These are phyloP conservation scores for Phortica okadai DNA, from an alignment of 2,888 invertebrate species.

Conservation along the genomic window DNA sequence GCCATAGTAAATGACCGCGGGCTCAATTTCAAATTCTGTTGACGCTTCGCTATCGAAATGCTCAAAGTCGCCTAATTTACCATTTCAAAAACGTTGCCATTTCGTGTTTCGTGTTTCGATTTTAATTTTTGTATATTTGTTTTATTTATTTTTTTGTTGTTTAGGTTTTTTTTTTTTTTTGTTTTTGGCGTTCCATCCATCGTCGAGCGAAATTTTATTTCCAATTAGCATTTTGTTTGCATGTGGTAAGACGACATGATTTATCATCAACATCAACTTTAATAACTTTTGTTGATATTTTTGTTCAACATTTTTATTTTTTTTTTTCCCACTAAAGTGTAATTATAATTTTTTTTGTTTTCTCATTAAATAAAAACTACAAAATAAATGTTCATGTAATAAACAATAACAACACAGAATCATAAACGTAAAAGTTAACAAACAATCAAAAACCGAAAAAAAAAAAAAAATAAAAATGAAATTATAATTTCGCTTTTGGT, in stretches of 20 bases:
- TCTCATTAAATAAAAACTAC: not conserved
- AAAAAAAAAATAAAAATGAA: conserved; percentile 38
- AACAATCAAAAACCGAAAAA: conserved; percentile 38
- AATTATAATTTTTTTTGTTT: conserved; percentile 45
- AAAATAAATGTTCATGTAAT: conserved; percentile 31
- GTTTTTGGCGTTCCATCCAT: not conserved
- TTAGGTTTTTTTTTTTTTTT: not conserved
- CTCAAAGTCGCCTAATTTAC: conserved; percentile 34
- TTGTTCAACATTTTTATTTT: conserved; percentile 5
- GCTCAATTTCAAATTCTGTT: conserved; percentile 64
- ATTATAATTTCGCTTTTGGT: conserved; percentile 44
- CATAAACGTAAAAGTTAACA: not conserved
- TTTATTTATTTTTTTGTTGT: not conserved
- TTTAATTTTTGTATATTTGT: not conserved
- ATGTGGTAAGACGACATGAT: conserved; percentile 2
- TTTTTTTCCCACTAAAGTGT: conserved; percentile 31
- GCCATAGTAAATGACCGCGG: conserved; percentile 73
- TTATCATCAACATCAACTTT: not conserved
- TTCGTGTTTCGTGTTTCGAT: not conserved
- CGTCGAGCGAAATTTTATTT: not conserved
- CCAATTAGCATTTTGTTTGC: conserved; percentile 27
- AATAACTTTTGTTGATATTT: not conserved
- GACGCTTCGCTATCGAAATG: conserved; percentile 62
- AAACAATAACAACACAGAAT: conserved; percentile 1
- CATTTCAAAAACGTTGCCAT: conserved; percentile 17